Conservation (phyloP, 2,888 invertebrate genomes). For the Clusia tigrina region DNA sequence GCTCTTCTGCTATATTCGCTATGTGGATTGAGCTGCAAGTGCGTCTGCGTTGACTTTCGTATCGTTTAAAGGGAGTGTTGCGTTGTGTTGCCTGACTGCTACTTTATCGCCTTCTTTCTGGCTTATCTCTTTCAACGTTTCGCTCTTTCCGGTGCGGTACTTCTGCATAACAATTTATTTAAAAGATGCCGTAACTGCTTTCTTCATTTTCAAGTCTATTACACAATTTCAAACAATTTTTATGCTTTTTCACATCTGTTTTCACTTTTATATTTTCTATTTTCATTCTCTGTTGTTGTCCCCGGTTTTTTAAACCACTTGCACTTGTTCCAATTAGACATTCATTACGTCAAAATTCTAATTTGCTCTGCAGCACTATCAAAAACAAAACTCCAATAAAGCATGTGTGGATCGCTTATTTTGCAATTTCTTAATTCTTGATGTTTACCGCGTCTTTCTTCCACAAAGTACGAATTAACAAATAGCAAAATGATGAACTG, state of each 20-base stretch:
- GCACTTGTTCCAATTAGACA: no score
- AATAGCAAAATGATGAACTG: background rate
- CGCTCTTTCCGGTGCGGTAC: constrained; percentile 10
- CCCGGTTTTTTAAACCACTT: constrained; percentile 14
- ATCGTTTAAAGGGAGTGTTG: constrained; percentile 11
- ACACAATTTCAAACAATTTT: constrained; percentile 31
- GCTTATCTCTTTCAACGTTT: constrained; percentile 22
- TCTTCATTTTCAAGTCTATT: constrained; percentile 19
- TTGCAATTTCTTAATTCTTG: background rate
- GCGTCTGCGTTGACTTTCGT: constrained; percentile 44
- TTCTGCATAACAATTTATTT: constrained; percentile 17
- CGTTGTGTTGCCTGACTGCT: constrained; percentile 12
- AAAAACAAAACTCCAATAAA: constrained; percentile 23
- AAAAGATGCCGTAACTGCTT: constrained; percentile 17
- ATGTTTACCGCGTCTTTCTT: background rate
- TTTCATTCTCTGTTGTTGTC: background rate
- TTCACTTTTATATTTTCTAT: constrained; percentile 40
- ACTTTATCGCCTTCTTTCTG: constrained; percentile 27
- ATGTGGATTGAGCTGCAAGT: constrained; percentile 38
- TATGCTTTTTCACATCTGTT: constrained; percentile 28
- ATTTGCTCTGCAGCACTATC: constrained; percentile 36
- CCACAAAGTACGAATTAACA: background rate
- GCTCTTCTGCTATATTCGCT: constrained; percentile 7
- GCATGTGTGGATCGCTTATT: constrained; percentile 8
- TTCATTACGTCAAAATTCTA: constrained; percentile 31